A percentile compares a stretch with the other conserved stretches of the same genome.
Conservation (phyloP, 2,888 invertebrate species). For the Eupithecia dodoneata region DNA sequence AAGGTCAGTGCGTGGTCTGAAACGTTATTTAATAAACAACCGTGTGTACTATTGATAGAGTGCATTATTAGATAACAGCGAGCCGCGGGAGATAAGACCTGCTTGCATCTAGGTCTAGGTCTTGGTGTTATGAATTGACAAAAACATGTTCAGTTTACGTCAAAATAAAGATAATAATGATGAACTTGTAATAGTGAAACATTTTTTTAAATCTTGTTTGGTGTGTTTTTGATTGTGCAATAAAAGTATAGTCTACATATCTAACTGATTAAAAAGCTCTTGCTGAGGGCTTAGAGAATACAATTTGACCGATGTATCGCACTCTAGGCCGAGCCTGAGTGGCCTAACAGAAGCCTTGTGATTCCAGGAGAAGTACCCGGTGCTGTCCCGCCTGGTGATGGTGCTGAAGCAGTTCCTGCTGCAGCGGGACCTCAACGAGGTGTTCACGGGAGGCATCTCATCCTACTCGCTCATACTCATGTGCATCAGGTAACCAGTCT, state of each 20-base stretch:
- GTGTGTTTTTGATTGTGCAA: too few relatives aligned
- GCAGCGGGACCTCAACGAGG: constrained; percentile 99
- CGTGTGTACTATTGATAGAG: constrained; percentile 13
- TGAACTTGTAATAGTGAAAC: too few relatives aligned
- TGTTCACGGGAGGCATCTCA: constrained; percentile 99
- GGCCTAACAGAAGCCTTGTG: not conserved
- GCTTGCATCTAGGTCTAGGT: not conserved
- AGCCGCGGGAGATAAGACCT: not conserved
- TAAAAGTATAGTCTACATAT: too few relatives aligned
- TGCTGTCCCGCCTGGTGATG: constrained; percentile 96
- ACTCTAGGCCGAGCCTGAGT: not conserved
- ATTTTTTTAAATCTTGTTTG: too few relatives aligned
- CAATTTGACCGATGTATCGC: too few relatives aligned
- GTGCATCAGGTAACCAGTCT: constrained; percentile 86
- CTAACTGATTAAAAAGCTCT: too few relatives aligned
- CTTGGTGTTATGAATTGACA: not conserved
- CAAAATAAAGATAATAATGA: not conserved
- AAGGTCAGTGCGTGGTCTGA: constrained; percentile 76
- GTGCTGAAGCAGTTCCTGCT: constrained; percentile 99
- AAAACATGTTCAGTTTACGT: not conserved
- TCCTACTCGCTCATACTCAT: constrained; percentile 99
- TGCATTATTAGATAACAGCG: not conserved
- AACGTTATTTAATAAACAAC: constrained; percentile 17
- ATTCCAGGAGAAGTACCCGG: constrained; percentile 89
- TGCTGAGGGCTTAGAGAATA: too few relatives aligned